phyloP scores from a whole-genome alignment of 2,113 vertebrate species.

The Australoheros scitulus region DNA sequence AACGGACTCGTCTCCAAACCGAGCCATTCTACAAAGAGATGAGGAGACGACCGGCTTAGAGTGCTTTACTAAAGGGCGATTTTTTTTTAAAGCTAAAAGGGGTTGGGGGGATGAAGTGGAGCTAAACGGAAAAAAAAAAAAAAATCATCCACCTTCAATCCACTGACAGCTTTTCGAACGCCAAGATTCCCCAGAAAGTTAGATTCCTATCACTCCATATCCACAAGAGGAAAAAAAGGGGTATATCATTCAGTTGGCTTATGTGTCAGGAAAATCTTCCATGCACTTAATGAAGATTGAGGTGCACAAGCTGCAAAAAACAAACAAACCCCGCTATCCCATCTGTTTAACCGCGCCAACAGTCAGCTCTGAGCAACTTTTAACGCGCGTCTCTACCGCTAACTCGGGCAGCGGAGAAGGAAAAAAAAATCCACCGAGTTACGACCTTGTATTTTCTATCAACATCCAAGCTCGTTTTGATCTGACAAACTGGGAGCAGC shows the following conservation, averaged over 20 bases:
- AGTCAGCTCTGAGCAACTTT: slow-evolving; percentile 58
- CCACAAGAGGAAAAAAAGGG: background rate
- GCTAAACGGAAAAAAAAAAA: background rate
- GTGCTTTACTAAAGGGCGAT: slow-evolving; percentile 12
- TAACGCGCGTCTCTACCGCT: slow-evolving; percentile 18
- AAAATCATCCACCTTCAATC: slow-evolving; percentile 59
- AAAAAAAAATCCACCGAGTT: slow-evolving; percentile 28
- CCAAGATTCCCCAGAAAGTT: slow-evolving; percentile 62
- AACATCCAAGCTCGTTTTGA: slow-evolving; percentile 35
- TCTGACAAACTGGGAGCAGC: slow-evolving; percentile 8
- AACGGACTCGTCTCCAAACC: slow-evolving; percentile 91
- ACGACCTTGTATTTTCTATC: slow-evolving; percentile 17
- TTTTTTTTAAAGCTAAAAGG: background rate
- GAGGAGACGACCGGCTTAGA: slow-evolving; percentile 38
- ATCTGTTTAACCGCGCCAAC: slow-evolving; percentile 44
- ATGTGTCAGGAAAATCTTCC: slow-evolving; percentile 33
- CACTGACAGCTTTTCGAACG: slow-evolving; percentile 47
- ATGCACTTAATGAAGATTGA: slow-evolving; percentile 22
- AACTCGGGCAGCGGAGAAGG: slow-evolving; percentile 12
- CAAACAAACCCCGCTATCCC: slow-evolving; percentile 36
- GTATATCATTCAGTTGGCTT: slow-evolving; percentile 18
- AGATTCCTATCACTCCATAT: slow-evolving; percentile 60
- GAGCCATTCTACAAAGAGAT: slow-evolving; percentile 90
- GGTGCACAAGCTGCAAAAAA: background rate
- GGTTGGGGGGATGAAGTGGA: background rate